phyloP scores from a whole-genome alignment of 2,797 vertebrate genomes.

The Phoxinus dragarum region DNA sequence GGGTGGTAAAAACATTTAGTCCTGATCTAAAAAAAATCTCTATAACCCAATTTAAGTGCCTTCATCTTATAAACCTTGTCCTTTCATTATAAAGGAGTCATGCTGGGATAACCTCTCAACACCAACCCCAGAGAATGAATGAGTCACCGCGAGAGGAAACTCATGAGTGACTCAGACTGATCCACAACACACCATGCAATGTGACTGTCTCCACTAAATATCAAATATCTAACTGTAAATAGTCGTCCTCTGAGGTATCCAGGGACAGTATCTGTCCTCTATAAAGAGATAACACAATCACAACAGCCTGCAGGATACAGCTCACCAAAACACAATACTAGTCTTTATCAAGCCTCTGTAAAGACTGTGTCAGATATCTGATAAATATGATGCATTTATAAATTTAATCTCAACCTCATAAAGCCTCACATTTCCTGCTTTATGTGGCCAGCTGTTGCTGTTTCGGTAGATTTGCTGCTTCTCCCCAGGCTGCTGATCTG shows the following conservation, averaged over 20 bases:
- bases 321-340: not conserved
- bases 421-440: not conserved
- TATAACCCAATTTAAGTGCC: not conserved
- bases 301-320: constrained; percentile 1
- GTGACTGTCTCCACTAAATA: constrained; percentile 19
- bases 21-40: constrained; percentile 9
- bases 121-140: constrained; percentile 4
- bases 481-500: constrained; percentile 10
- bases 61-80: not conserved
- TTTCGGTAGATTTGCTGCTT: constrained; percentile 10
- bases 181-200: not conserved
- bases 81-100: constrained; percentile 18
- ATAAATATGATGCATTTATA: constrained; percentile 16
- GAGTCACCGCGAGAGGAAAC: constrained; percentile 2
- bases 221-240: constrained; percentile 34
- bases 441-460: constrained; percentile 1
- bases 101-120: not conserved
- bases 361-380: constrained; percentile 7
- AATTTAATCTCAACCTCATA: constrained; percentile 1
- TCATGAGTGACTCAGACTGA: constrained; percentile 10
- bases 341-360: constrained; percentile 1
- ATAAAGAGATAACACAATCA: not conserved
- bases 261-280: constrained; percentile 16
- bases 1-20: constrained; percentile 1
- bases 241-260: not conserved